Conservation (phyloP, 2,113 vertebrate genomes). For the Myotis davidii region DNA sequence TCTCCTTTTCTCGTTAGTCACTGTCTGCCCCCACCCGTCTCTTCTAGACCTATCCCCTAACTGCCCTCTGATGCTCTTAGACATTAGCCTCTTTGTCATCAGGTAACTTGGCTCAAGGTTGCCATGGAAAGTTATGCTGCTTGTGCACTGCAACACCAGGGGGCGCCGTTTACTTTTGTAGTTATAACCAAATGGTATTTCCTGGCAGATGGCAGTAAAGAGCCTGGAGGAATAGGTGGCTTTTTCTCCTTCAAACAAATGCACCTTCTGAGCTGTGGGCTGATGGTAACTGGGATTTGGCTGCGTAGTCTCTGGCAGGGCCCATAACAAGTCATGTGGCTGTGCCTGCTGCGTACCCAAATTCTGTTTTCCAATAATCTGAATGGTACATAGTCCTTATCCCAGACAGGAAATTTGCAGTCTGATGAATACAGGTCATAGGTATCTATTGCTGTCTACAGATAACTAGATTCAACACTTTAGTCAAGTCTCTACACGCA, state of each 20-base stretch:
- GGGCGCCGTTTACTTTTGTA: not conserved
- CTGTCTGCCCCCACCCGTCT: not conserved
- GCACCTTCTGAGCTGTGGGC: not conserved
- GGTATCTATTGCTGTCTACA: not conserved
- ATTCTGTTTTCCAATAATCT: not conserved
- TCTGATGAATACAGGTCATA: not conserved
- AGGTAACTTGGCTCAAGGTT: not conserved
- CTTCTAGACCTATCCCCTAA: not conserved
- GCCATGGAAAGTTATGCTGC: not conserved
- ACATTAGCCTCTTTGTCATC: not conserved
- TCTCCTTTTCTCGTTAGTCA: not conserved
- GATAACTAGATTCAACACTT: not conserved
- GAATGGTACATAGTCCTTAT: not conserved
- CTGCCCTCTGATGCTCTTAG: not conserved
- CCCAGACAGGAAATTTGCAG: not conserved
- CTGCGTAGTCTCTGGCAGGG: not conserved
- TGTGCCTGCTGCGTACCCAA: too few species aligned
- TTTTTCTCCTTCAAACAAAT: not conserved
- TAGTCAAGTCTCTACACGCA: slow-evolving; percentile 53
- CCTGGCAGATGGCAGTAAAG: not conserved
- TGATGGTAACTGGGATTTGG: not conserved
- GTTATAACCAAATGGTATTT: not conserved
- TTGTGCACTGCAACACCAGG: not conserved
- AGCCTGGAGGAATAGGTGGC: not conserved
- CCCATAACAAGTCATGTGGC: not conserved